Evolutionary conservation across 2,888 invertebrate genomes (phyloP).

Genomic region (Arrhopalites spinosus): DNA sequence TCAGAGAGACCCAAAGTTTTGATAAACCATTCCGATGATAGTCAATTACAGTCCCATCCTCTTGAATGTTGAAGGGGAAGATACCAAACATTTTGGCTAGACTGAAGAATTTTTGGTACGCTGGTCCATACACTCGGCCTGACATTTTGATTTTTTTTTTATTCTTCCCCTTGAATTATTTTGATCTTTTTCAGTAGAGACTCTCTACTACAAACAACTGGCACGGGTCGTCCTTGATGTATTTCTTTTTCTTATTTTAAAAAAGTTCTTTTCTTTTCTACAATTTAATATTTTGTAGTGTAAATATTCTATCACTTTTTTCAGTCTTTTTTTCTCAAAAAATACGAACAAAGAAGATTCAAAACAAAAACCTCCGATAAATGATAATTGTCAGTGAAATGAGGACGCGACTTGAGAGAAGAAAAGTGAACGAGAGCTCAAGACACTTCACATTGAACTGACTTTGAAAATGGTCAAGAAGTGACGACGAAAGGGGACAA

Average conservation of each 20-base stretch:
- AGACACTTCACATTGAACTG: too few relatives aligned
- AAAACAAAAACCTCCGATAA: too few relatives aligned
- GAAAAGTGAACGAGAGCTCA: too few relatives aligned
- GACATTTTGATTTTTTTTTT: constrained; percentile 19
- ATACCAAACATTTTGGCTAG: constrained; percentile 50
- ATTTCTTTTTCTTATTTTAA: too few relatives aligned
- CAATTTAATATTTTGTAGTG: too few relatives aligned
- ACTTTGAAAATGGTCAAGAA: not conserved
- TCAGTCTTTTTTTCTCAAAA: too few relatives aligned
- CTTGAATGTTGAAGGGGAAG: constrained; percentile 53
- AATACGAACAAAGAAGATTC: too few relatives aligned
- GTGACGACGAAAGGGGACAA: not conserved
- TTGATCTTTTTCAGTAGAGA: not conserved
- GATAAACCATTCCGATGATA: constrained; percentile 50
- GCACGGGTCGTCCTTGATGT: too few relatives aligned
- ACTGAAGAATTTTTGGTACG: constrained; percentile 53
- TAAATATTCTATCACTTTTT: too few relatives aligned
- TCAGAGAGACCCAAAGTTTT: constrained; percentile 51
- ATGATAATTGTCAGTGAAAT: not conserved
- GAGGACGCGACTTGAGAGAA: not conserved
- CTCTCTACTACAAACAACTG: too few relatives aligned
- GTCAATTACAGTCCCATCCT: constrained; percentile 54
- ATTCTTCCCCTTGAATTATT: not conserved
- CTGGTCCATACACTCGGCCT: constrained; percentile 43
- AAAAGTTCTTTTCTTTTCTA: too few relatives aligned